These are phyloP conservation scores for Drosophila funebris DNA, from an alignment of 1,140 invertebrate species.

Conservation along the genomic window DNA sequence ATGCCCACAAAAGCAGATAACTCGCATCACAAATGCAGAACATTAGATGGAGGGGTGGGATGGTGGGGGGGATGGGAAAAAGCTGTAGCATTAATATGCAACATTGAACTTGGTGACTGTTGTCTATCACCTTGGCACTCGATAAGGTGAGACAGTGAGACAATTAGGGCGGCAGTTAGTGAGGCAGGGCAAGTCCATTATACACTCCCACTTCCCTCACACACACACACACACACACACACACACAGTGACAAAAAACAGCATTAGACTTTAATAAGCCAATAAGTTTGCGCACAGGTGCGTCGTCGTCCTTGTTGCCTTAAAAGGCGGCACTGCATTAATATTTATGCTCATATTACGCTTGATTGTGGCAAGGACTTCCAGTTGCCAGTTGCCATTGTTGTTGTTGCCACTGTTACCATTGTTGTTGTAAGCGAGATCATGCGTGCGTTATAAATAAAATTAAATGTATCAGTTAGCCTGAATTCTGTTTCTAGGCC, in stretches of 20 bases:
- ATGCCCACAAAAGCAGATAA: constrained; percentile 26
- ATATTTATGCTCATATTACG: constrained; percentile 70
- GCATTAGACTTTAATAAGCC: constrained; percentile 80
- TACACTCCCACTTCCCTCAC: constrained; percentile 39
- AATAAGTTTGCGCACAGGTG: constrained; percentile 76
- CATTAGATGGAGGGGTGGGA: constrained; percentile 7
- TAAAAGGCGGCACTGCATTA: constrained; percentile 60
- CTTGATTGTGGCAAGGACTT: constrained; percentile 47
- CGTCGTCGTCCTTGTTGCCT: constrained; percentile 21
- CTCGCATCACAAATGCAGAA: not conserved
- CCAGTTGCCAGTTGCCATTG: not conserved
- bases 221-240: not conserved
- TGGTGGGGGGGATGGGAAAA: not conserved
- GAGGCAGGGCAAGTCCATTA: constrained; percentile 27
- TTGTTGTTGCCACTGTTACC: not conserved
- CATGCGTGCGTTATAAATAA: constrained; percentile 80
- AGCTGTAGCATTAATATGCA: constrained; percentile 69
- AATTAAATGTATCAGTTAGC: constrained; percentile 78
- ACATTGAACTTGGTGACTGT: constrained; percentile 46
- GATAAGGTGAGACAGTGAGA: constrained; percentile 33
- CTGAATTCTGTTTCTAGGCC: constrained; percentile 48
- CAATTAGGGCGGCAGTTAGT: constrained; percentile 39
- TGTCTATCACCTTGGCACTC: constrained; percentile 29
- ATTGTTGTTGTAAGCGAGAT: constrained; percentile 16
- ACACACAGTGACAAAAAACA: constrained; percentile 16